Evolutionary conservation across 2,888 invertebrate genomes (phyloP), one percentile per base, ranked within the genome.

Genomic region (Petrolisthes manimaculis): DNA sequence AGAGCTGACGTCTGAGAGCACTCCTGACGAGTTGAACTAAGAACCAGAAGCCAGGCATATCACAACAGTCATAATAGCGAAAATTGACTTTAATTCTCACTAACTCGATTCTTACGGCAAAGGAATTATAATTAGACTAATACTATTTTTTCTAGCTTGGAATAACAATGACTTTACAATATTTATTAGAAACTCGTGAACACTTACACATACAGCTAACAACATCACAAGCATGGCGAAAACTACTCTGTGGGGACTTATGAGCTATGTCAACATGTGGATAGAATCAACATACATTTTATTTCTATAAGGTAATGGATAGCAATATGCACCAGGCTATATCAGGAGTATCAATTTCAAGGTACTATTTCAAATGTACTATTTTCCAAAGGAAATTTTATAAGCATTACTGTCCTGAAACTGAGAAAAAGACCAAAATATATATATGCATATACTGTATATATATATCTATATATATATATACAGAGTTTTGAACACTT

Each of bases 191-290:
- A 71, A 71, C n/a, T 71, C 37, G 71, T 14, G 71, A 71, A 21
- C 71, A 71, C 71, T 71, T 71, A 71, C 71, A 71, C 71, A n/a
- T n/a, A 71, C 71, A n/a, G 21, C 21, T n/a, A 14, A 71, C 71
- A 71, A 71, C 71, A 71, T 71, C 71, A 71, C 71, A 71, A n/a
- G 71, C 14, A 71, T 71, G 71, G 71, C 71, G 37, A 71, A 71
- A 71, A 71, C 71, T 6, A 71, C 71, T 3, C 71, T 21, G 21
- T 71, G 71, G 71, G 71, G n/a, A 71, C 71, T 71, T 71, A 71
- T 71, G 71, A 71, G 71, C 71, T 71, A 71, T 71, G 71, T 71
- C 71, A 71, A 71, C 71, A 71, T n/a, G 71, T 71, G 71, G 71
- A 21, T n/a, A 18, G 21, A n/a, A n/a, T n/a, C 71, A 71, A 71